Conservation (phyloP, 2,113 vertebrate species). For the Syrrhaptes paradoxus region DNA sequence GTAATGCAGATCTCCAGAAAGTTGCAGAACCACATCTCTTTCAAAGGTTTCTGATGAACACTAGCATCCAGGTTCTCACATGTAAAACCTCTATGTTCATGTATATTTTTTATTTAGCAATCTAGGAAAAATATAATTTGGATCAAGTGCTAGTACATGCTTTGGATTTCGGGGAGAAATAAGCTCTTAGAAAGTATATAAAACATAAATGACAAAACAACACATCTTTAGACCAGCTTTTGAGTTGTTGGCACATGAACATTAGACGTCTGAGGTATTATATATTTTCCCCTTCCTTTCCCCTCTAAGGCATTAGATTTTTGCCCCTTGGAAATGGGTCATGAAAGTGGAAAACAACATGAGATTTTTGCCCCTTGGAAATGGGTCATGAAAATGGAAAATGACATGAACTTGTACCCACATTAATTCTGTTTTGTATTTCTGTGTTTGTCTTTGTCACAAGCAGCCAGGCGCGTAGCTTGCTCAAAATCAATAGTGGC, state of each 20-base stretch:
- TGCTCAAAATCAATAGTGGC: not conserved
- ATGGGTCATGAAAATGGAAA: not conserved
- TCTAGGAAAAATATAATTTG: not conserved
- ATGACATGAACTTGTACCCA: constrained; percentile 19
- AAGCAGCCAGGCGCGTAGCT: not conserved
- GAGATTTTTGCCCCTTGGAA: not conserved
- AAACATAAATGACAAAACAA: not conserved
- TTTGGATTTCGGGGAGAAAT: not conserved
- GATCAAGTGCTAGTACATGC: not conserved
- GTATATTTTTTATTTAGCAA: not conserved
- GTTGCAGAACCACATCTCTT: constrained; percentile 24
- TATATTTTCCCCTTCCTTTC: too few relatives aligned
- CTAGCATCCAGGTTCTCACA: not conserved
- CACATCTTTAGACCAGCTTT: not conserved
- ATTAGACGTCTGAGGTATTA: not conserved
- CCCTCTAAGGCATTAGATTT: too few relatives aligned
- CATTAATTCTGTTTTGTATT: not conserved
- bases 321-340: not conserved
- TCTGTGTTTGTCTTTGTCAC: constrained; percentile 9
- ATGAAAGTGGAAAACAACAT: not conserved
- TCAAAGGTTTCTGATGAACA: constrained; percentile 46
- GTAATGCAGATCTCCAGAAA: constrained; percentile 35
- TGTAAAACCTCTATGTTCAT: not conserved
- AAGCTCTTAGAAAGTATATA: not conserved
- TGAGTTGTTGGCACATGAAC: not conserved